phyloP scores from a whole-genome alignment of 2,888 invertebrate genomes.

The Nasonia oneida region DNA sequence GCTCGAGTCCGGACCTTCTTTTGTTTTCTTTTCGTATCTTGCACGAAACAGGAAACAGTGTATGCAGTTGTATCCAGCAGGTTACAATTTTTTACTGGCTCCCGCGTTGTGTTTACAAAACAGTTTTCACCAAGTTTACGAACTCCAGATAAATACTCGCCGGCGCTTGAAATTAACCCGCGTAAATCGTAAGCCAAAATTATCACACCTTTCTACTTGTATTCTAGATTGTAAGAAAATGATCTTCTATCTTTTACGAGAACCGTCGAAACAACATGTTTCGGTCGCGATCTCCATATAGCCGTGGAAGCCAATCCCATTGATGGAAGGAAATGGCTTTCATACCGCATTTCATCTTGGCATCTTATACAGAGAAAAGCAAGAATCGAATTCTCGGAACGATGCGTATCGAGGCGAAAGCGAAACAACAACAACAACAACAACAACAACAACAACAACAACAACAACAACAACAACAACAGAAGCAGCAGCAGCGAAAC shows the following conservation, averaged over 20 bases:
- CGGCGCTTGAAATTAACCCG: not conserved
- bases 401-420: not conserved
- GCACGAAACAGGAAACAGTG: not conserved
- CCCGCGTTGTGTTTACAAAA: not conserved
- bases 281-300: not conserved
- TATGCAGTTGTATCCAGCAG: not conserved
- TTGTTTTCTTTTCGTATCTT: not conserved
- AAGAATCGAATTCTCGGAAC: not conserved
- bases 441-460: too few relatives aligned
- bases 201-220: too few relatives aligned
- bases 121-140: not conserved
- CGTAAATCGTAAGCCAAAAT: not conserved
- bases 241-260: not conserved
- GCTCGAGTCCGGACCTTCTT: not conserved
- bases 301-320: not conserved
- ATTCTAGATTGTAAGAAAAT: too few relatives aligned
- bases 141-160: not conserved
- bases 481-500: not conserved
- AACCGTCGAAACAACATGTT: not conserved
- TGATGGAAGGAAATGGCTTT: slow-evolving; percentile 4
- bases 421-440: too few relatives aligned
- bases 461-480: not conserved
- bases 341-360: not conserved
- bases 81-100: not conserved
- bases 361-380: not conserved